Evolutionary conservation across 2,888 invertebrate species (phyloP).

Genomic region (Philonicus albiceps): DNA sequence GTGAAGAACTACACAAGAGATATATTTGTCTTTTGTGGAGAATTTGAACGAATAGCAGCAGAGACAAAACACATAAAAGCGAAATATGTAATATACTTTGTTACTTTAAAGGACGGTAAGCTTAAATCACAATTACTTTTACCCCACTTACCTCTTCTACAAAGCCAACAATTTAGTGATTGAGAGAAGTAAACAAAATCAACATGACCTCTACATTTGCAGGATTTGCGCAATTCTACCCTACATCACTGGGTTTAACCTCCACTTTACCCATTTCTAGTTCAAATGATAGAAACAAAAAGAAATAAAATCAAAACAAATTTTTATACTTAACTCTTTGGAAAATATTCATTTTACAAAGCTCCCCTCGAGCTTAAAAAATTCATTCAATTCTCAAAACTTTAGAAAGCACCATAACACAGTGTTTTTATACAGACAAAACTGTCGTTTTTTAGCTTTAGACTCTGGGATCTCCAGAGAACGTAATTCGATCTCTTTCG

Average conservation of each 20-base stretch:
- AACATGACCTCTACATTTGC: neutral
- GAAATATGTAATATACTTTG: neutral
- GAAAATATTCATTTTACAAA: neutral
- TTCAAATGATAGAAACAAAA: neutral
- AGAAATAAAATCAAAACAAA: neutral
- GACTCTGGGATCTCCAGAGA: constrained; percentile 16
- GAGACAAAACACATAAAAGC: neutral
- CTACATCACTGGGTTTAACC: neutral
- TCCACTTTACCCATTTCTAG: neutral
- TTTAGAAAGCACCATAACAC: constrained; percentile 34
- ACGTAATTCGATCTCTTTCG: constrained; percentile 52
- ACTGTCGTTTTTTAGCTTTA: neutral
- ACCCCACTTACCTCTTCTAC: neutral
- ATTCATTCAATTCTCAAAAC: constrained; percentile 32
- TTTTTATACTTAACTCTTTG: constrained; percentile 11
- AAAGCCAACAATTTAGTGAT: neutral
- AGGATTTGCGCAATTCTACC: neutral
- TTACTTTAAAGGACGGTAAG: neutral
- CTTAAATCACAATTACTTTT: neutral
- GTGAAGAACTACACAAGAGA: neutral
- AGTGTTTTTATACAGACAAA: neutral
- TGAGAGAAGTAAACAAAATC: neutral
- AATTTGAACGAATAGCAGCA: neutral
- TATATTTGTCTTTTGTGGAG: neutral
- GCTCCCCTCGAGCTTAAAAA: constrained; percentile 15